Conservation (phyloP, 2,113 vertebrate genomes). For the Poeciliopsis turrubarensis region DNA sequence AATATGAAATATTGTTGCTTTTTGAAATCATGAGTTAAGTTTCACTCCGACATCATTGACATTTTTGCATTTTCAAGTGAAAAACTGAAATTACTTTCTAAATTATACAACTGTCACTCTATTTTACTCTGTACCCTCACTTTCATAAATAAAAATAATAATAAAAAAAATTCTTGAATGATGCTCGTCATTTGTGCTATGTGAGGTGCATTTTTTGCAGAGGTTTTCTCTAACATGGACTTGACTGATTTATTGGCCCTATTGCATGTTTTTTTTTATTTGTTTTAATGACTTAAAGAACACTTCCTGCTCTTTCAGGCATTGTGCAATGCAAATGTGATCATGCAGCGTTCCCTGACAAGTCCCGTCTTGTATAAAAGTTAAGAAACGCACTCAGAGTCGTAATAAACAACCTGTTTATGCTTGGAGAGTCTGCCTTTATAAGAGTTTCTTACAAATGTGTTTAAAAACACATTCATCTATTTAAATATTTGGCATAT, state of each 20-base stretch:
- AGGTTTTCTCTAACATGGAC: not conserved
- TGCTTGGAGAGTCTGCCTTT: not conserved
- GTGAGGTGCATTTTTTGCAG: not conserved
- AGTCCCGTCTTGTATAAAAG: not conserved
- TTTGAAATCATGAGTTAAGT: no score
- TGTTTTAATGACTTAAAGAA: no score
- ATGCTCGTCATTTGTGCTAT: not conserved
- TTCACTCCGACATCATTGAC: no score
- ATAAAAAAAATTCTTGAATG: not conserved
- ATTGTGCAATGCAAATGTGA: not conserved
- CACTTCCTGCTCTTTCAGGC: not conserved
- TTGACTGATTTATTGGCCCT: no score
- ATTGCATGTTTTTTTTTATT: no score
- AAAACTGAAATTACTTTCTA: no score
- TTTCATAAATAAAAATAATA: no score
- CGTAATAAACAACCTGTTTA: not conserved
- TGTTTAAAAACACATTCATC: not conserved
- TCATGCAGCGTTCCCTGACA: not conserved
- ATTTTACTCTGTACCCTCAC: no score
- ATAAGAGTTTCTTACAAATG: not conserved
- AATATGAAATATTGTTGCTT: no score
- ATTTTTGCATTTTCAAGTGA: no score
- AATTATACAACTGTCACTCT: not conserved
- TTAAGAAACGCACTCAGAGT: not conserved
- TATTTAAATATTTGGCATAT: not conserved